Conservation (phyloP, 2,113 vertebrate genomes). For the Pterophyllum scalare region DNA sequence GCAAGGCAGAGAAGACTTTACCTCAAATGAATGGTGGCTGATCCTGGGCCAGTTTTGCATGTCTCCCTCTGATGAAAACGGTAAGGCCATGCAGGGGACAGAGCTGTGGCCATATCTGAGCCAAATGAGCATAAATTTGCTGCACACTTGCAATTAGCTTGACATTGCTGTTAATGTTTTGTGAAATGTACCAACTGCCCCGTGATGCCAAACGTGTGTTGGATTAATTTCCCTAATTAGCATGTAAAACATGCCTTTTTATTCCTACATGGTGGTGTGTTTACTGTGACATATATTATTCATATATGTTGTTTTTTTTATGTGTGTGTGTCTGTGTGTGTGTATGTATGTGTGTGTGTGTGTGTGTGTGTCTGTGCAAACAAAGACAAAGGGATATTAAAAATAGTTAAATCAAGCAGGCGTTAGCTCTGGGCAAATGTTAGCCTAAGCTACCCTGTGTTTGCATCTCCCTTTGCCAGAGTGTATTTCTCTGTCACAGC, state of each 20-base stretch:
- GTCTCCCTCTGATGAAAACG: slow-evolving; percentile 42
- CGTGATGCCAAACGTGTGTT: slow-evolving; percentile 47
- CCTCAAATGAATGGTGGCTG: slow-evolving; percentile 37
- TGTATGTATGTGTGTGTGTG: neutral
- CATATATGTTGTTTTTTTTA: neutral
- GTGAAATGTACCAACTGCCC: slow-evolving; percentile 50
- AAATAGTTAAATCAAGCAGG: slow-evolving; percentile 50
- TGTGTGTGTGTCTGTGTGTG: neutral
- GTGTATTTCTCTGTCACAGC: slow-evolving; percentile 49
- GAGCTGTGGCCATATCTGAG: slow-evolving; percentile 7
- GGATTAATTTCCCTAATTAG: slow-evolving; percentile 63
- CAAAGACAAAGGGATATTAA: slow-evolving; percentile 4
- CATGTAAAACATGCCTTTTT: slow-evolving; percentile 14
- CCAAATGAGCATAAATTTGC: slow-evolving; percentile 38
- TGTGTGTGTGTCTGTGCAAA: neutral
- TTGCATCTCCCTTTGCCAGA: slow-evolving; percentile 52
- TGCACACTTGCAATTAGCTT: slow-evolving; percentile 46
- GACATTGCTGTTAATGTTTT: slow-evolving; percentile 45
- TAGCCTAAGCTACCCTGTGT: slow-evolving; percentile 60
- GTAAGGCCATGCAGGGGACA: slow-evolving; percentile 15
- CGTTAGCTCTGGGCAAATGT: slow-evolving; percentile 53
- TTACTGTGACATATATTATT: slow-evolving; percentile 24
- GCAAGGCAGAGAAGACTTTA: slow-evolving; percentile 30
- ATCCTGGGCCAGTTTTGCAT: slow-evolving; percentile 47
- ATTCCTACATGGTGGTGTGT: slow-evolving; percentile 15